phyloP scores from a whole-genome alignment of 2,797 vertebrate genomes.

The Gobionotothen gibberifrons region DNA sequence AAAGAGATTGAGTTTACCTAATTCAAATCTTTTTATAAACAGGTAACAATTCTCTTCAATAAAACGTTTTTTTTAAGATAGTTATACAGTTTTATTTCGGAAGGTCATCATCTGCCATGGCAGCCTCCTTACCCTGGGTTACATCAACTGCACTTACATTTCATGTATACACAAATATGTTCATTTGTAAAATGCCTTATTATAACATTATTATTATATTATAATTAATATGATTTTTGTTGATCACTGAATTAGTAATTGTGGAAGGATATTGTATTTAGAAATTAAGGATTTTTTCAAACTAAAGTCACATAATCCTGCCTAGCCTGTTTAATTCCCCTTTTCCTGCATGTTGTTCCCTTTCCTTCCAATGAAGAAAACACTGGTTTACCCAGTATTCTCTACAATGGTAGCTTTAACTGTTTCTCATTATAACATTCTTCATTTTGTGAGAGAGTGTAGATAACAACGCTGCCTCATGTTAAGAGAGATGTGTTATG shows the following conservation, averaged over 20 bases:
- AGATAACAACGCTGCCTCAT: not conserved
- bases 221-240: not conserved
- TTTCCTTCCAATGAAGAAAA: not conserved
- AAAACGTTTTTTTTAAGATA: no score
- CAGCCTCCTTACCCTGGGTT: not conserved
- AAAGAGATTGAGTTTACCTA: not conserved
- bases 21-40: not conserved
- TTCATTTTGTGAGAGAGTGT: not conserved
- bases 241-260: not conserved
- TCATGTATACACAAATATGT: not conserved
- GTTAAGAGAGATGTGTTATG: slow-evolving; percentile 4
- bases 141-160: not conserved
- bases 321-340: not conserved
- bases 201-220: not conserved
- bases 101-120: no score
- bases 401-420: not conserved
- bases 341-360: not conserved
- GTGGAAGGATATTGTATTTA: not conserved
- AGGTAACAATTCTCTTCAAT: no score
- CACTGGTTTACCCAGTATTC: not conserved
- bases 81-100: not conserved
- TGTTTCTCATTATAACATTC: not conserved
- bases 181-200: not conserved
- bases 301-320: not conserved
- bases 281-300: not conserved